Evolutionary conservation across 1,140 invertebrate genomes (phyloP), one percentile per base, ranked within the genome.

Genomic region (Macrotrachela quadricornifera): DNA sequence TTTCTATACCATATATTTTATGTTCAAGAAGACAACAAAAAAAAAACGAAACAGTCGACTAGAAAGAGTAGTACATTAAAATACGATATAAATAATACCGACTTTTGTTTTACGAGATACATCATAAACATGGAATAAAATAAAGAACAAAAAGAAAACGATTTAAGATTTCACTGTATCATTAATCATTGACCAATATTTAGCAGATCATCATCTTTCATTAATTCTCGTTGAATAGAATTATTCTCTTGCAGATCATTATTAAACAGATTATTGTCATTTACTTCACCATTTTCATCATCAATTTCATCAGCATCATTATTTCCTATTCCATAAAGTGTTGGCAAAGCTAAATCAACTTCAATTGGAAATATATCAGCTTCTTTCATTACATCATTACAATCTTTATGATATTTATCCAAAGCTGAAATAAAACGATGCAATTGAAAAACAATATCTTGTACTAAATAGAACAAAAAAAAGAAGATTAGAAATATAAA

Each of bases 281-380:
- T 17, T 10, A 44, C 40, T 18, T 50, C 49, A 1, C 44, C 49
- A 51, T 42, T 51, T 15, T 51, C 41, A 15, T 50, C 49, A 42
- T 50, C 49, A 2, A 42, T 39, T 42, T 42, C 41, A 39, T 50
- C 49, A 10, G 13, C 14, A 10, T 17, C 39, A 21, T 39, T 30
- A 42, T 42, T 42, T 42, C 15, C 4, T 42, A 1, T 15, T 4
- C 15, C 41, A 42, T 10, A 4, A 15, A 42, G 13, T 3, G 15
- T 42, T 42, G 41, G 41, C 10, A 42, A 42, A 4, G 53, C 39
- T 21, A 96, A 73, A 70, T 95, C 88, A 15, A 96, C 83, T 72
- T 97, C 91, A 11, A 97, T 87, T 0, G 90, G 91, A 69, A 95
- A 95, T 9, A 94, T 73, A 0, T 78, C 75, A 43, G 78, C 76